Evolutionary conservation across 2,113 vertebrate genomes (phyloP).

Genomic region (Heterocephalus glaber): DNA sequence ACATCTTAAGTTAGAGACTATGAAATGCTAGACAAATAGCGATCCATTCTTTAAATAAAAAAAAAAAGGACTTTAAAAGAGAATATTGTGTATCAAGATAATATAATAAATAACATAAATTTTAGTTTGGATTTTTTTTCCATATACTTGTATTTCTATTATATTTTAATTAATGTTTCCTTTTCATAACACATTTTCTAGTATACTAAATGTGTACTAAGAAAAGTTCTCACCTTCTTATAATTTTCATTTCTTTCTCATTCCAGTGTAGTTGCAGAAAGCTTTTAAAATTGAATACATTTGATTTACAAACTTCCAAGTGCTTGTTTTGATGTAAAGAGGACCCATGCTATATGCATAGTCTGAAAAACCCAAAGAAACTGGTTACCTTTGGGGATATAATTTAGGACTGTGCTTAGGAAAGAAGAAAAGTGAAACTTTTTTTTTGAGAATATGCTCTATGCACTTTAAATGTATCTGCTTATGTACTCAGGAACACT

Average conservation of each 20-base stretch:
- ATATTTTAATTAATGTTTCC: background rate
- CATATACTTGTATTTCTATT: background rate
- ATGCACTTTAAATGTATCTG: background rate
- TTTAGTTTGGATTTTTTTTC: constrained; percentile 32
- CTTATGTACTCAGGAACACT: background rate
- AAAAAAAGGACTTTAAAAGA: background rate
- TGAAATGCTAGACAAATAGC: background rate
- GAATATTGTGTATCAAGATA: background rate
- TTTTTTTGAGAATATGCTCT: background rate
- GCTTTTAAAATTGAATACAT: background rate
- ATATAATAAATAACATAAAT: background rate
- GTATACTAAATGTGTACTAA: background rate
- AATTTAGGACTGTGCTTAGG: background rate
- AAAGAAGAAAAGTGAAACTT: background rate
- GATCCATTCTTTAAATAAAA: background rate
- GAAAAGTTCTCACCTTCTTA: background rate
- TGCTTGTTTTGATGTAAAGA: background rate
- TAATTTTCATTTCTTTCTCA: background rate
- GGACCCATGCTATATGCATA: background rate
- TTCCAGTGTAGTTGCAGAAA: background rate
- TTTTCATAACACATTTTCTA: background rate
- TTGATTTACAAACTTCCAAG: background rate
- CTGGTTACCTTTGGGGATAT: background rate
- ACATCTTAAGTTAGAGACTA: background rate
- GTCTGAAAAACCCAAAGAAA: background rate